These are phyloP conservation scores for Hypselothyrea guttata DNA, from an alignment of 2,888 invertebrate genomes.

Conservation along the genomic window DNA sequence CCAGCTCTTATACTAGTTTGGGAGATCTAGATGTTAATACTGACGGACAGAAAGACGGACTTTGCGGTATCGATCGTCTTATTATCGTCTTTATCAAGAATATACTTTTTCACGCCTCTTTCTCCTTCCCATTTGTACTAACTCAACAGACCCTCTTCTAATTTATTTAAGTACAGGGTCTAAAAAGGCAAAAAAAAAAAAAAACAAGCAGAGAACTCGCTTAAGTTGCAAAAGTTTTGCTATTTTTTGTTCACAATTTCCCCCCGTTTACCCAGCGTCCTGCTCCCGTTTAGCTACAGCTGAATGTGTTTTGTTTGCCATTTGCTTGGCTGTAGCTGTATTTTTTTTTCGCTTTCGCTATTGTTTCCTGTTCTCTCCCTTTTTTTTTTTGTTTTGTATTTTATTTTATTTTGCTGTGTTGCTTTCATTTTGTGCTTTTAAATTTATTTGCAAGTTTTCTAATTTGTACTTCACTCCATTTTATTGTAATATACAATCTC, in stretches of 20 bases:
- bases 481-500: constrained; percentile 79
- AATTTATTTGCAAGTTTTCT: constrained; percentile 80
- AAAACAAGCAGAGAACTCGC: constrained; percentile 50
- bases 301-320: constrained; percentile 72
- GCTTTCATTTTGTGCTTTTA: constrained; percentile 67
- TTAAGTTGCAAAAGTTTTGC: constrained; percentile 74
- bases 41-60: no score
- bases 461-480: constrained; percentile 79
- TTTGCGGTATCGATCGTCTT: no score
- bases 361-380: constrained; percentile 14
- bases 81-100: no score
- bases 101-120: no score
- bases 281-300: constrained; percentile 8
- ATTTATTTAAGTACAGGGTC: no score
- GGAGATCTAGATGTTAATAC: no score
- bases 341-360: constrained; percentile 14
- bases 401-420: constrained; percentile 24
- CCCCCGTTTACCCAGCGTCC: constrained; percentile 9
- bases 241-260: constrained; percentile 55
- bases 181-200: constrained; percentile 16
- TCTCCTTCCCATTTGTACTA: no score
- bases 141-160: no score
- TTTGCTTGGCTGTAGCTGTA: constrained; percentile 56
- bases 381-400: no score
- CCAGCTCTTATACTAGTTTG: no score